Evolutionary conservation across 2,888 invertebrate species (phyloP), one percentile per base, ranked within the genome.

Genomic region (Physocephala rufipes): DNA sequence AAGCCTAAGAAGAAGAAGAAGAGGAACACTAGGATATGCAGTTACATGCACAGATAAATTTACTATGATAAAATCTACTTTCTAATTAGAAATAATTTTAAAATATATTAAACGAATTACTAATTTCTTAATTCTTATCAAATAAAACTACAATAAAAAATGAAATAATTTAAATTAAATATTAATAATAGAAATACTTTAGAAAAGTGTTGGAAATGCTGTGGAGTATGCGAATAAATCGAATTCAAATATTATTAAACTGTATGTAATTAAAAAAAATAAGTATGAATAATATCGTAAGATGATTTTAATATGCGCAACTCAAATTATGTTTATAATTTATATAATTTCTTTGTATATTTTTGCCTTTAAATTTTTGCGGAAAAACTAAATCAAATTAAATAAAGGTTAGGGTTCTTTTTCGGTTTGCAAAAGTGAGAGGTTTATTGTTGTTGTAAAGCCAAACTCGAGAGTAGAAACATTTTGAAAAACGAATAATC

Each of bases 111-210:
- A 68, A 68, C 53, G 61, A 68, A 68, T 21, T 58, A 64, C 62
- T 68, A 68, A 68, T 68, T 62, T 49, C 62, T 58, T 30, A n/a
- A 62, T 58, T 64, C 49, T 68, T 68, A 51, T 45, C 51, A 30
- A 12, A 53, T 21, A 58, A 16, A 36, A 47, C 53, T 55, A 70
- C 15, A 70, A 66, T 68, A 58, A 68, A 49, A 63, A 55, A 67
- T 67, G 59, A 65, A 62, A 61, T 74, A 75, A 72, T 73, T 75
- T 73, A 75, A 71, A 72, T 74, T 70, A 71, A 70, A 70, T 70
- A 66, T 73, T 65, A 45, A 68, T 5, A 24, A 1, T n/a, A 59
- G 53, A 49, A 61, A 68, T 49, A 49, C 21, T 24, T 47, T 68
- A 61, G 59, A 49, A 61, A 47, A 30, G 45, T 49, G 61, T 28